Evolutionary conservation across 2,888 invertebrate species (phyloP), one percentile per base, ranked within the genome.

Genomic region (Lamellibrachia satsuma): DNA sequence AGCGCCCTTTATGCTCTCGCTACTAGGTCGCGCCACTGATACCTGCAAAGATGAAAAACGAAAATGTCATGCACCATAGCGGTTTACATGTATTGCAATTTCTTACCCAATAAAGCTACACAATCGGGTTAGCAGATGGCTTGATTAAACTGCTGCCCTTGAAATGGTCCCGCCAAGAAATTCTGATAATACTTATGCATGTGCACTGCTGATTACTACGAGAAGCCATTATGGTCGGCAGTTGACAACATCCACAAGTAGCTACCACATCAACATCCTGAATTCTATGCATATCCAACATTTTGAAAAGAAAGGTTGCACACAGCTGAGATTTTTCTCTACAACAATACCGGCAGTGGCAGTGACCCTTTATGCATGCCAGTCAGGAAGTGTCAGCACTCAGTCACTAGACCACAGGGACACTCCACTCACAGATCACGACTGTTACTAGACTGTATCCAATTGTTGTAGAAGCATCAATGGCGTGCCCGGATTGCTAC

Each of bases 1-100:
- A 94, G 96, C 96, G 93, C 96, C 96, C 95, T 96, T 96, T 94
- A 96, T 96, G 93, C 95, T 96, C 94, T 97, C 96, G 95, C 96
- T 95, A 95, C 96, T 96, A 92, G 97, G 97, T 93, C 97, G 95
- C 94, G 97, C 97, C 95, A 96, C 95, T 93, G 97, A 96, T 15
- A 91, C 91, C 91, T 96, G 96, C 96, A 96, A 95, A 7, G 95
- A 96, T 95, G 94, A 94, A 92, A 93, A 51, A 92, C 11, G 52
- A 27, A n/a, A 7, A 7, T 22, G 75, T 75, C 22, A 75, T 9
- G 9, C 55, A 55, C 55, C 55, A 55, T 55, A 55, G 55, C 55
- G 55, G 55, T 55, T 55, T 39, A 39, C 90, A 11, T 90, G 90
- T 15, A n/a, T 90, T 15, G 90, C 27, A 7, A 15, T 91, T 51